A percentile compares a stretch with the other conserved stretches of the same genome.
These are phyloP conservation scores for Trachelus iudaicus DNA, from an alignment of 2,888 invertebrate genomes.

Conservation along the genomic window DNA sequence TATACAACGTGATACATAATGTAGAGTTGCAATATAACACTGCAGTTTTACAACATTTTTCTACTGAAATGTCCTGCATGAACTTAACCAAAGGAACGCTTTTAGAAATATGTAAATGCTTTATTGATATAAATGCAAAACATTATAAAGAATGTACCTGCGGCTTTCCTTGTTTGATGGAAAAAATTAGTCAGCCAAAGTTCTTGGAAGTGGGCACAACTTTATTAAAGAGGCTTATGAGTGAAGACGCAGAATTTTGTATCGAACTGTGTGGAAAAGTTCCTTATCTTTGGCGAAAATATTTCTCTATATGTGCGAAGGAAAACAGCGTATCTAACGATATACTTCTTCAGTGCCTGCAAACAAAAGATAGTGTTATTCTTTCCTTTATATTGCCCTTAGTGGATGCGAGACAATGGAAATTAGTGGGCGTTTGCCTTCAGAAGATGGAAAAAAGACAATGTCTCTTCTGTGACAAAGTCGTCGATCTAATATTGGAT, in stretches of 20 bases:
- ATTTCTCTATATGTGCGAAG: conserved; percentile 67
- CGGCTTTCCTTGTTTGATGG: conserved; percentile 71
- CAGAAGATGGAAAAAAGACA: conserved; percentile 70
- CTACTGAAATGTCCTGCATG: conserved; percentile 34
- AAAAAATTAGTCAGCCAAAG: conserved; percentile 64
- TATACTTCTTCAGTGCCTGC: conserved; percentile 70
- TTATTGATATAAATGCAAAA: conserved; percentile 69
- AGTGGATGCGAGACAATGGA: conserved; percentile 73
- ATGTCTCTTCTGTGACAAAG: conserved; percentile 74
- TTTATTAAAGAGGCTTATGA: conserved; percentile 69
- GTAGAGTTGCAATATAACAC: conserved; percentile 54
- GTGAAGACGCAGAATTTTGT: conserved; percentile 65
- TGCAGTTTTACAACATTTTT: conserved; percentile 49
- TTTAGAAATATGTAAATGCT: conserved; percentile 66
- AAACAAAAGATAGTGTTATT: conserved; percentile 71
- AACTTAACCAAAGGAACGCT: conserved; percentile 38
- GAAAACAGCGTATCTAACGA: conserved; percentile 66
- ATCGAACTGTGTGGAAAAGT: conserved; percentile 70
- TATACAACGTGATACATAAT: conserved; percentile 50
- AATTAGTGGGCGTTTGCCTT: conserved; percentile 68
- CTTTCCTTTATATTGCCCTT: conserved; percentile 69
- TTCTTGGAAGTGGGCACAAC: conserved; percentile 71
- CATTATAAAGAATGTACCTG: conserved; percentile 70
- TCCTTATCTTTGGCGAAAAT: conserved; percentile 74
- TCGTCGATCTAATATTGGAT: conserved; percentile 52